A percentile compares a stretch with the other conserved stretches of the same genome.
phyloP scores from a whole-genome alignment of 2,888 invertebrate genomes.

The Apantesis nais region DNA sequence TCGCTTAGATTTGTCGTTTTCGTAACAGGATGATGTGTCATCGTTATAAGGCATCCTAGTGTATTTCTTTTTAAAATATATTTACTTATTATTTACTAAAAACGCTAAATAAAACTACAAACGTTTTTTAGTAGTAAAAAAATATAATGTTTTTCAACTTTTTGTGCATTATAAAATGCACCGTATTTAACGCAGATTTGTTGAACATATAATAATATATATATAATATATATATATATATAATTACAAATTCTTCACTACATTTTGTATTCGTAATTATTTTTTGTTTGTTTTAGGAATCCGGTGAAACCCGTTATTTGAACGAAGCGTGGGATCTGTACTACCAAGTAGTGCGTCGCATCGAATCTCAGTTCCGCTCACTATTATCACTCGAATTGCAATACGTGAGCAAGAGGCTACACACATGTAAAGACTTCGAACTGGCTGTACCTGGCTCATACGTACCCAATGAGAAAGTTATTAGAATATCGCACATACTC shows the following conservation, averaged over 20 bases:
- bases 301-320: conserved; percentile 94
- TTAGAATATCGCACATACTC: conserved; percentile 94
- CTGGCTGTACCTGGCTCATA: conserved; percentile 99
- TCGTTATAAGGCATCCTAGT: not conserved
- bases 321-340: conserved; percentile 99
- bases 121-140: not conserved
- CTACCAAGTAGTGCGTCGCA: conserved; percentile 98
- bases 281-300: conserved; percentile 77
- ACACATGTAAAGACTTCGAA: conserved; percentile 95
- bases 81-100: no score
- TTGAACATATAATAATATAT: no score
- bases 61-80: not conserved
- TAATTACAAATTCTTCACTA: not conserved
- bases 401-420: conserved; percentile 96
- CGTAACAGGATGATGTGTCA: not conserved
- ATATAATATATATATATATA: no score
- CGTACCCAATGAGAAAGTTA: conserved; percentile 94
- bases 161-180: not conserved
- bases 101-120: no score
- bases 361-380: conserved; percentile 95
- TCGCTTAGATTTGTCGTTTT: not conserved
- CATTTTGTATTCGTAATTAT: not conserved
- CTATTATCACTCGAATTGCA: conserved; percentile 95
- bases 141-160: not conserved
- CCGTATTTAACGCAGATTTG: no score